These are phyloP conservation scores for Bombus difficillimus DNA, from an alignment of 1,140 invertebrate genomes.

Conservation along the genomic window DNA sequence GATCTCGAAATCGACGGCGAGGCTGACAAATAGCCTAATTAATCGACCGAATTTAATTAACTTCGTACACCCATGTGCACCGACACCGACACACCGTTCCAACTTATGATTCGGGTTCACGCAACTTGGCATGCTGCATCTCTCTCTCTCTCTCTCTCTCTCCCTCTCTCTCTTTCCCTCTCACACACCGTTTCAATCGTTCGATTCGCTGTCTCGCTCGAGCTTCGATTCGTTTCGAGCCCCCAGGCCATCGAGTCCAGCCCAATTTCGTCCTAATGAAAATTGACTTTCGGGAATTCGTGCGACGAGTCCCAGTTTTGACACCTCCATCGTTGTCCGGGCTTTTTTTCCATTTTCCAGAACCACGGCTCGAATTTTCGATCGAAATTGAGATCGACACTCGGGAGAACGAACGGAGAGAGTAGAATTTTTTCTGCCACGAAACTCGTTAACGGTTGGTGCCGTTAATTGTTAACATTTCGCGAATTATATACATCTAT, in stretches of 20 bases:
- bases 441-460: background rate
- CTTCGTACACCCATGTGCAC: slow-evolving; percentile 45
- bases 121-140: slow-evolving; percentile 75
- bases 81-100: slow-evolving; percentile 44
- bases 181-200: slow-evolving; percentile 43
- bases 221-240: slow-evolving; percentile 38
- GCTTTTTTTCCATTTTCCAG: slow-evolving; percentile 5
- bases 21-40: slow-evolving; percentile 78
- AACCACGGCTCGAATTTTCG: slow-evolving; percentile 19
- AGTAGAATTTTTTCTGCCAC: background rate
- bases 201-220: slow-evolving; percentile 6
- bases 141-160: background rate
- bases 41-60: slow-evolving; percentile 79
- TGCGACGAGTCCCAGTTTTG: slow-evolving; percentile 43
- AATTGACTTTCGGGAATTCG: slow-evolving; percentile 72
- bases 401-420: background rate
- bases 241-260: slow-evolving; percentile 52
- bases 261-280: slow-evolving; percentile 70
- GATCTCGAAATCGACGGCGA: slow-evolving; percentile 68
- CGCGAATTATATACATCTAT: background rate
- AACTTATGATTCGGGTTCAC: slow-evolving; percentile 78
- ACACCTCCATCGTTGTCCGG: slow-evolving; percentile 1
- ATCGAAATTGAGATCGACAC: slow-evolving; percentile 18
- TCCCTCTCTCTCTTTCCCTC: background rate
- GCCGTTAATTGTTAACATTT: background rate